Percentiles rank a stretch among this genome's conserved stretches.
These are phyloP conservation scores for Panzeria rudis DNA, from an alignment of 2,888 invertebrate genomes.

Conservation along the genomic window DNA sequence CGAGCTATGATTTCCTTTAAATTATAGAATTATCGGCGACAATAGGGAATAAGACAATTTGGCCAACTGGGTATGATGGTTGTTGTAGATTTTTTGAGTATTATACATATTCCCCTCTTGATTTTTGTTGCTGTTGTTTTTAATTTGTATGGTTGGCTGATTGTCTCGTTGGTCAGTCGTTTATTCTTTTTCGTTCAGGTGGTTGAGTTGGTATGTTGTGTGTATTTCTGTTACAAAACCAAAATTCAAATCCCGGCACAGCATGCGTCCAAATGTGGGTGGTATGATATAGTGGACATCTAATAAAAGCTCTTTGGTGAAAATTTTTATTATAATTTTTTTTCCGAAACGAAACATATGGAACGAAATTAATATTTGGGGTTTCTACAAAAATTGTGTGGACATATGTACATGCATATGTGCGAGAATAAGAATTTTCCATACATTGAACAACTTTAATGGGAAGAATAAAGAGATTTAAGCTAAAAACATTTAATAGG, in stretches of 20 bases:
- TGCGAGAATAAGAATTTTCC: background rate
- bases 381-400: slow-evolving; percentile 14
- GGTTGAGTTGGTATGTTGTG: background rate
- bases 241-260: slow-evolving; percentile 52
- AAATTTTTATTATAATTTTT: slow-evolving; percentile 16
- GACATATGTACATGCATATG: background rate
- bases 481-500: slow-evolving; percentile 10
- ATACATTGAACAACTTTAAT: slow-evolving; percentile 16
- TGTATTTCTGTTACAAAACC: slow-evolving; percentile 50
- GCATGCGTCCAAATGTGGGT: slow-evolving; percentile 28
- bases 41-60: too few relatives aligned
- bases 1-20: too few relatives aligned
- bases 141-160: slow-evolving; percentile 45
- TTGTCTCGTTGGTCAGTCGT: slow-evolving; percentile 43
- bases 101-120: slow-evolving; percentile 15
- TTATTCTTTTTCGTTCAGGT: background rate
- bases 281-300: background rate
- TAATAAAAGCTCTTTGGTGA: slow-evolving; percentile 52
- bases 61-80: too few relatives aligned
- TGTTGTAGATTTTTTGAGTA: slow-evolving; percentile 22
- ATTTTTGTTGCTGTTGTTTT: slow-evolving; percentile 33
- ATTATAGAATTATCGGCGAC: too few relatives aligned
- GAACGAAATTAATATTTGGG: slow-evolving; percentile 54
- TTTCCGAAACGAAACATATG: slow-evolving; percentile 30
- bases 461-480: slow-evolving; percentile 16